phyloP scores from a whole-genome alignment of 1,140 invertebrate genomes.

The Papilio dardanus region DNA sequence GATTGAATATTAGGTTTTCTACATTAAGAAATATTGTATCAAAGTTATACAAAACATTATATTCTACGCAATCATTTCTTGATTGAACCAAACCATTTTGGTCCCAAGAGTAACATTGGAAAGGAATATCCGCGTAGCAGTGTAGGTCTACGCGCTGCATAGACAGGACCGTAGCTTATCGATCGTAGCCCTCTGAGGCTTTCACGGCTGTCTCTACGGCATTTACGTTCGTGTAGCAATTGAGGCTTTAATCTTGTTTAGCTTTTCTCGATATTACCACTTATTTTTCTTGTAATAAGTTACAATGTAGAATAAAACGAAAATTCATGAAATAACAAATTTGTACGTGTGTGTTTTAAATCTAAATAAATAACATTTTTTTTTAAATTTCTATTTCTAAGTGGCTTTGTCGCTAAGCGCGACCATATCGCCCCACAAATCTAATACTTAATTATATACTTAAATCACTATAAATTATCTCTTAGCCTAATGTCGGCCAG shows the following conservation, averaged over 20 bases:
- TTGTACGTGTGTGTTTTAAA: too few species aligned
- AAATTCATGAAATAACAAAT: not conserved
- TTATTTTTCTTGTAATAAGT: not conserved
- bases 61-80: constrained; percentile 27
- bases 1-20: not conserved
- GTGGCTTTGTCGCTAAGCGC: too few species aligned
- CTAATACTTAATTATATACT: too few species aligned
- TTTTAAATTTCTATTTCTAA: too few species aligned
- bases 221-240: constrained; percentile 17
- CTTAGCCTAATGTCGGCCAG: too few species aligned
- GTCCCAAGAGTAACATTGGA: constrained; percentile 23
- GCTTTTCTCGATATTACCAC: constrained; percentile 16
- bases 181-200: constrained; percentile 33
- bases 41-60: constrained; percentile 10
- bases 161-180: constrained; percentile 30
- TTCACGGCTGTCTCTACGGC: constrained; percentile 32
- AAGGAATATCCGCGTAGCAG: constrained; percentile 25
- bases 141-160: constrained; percentile 33
- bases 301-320: not conserved
- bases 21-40: not conserved
- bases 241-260: constrained; percentile 31
- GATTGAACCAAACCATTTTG: constrained; percentile 19
- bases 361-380: not conserved
- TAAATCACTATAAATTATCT: too few species aligned
- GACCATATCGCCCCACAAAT: too few species aligned